Evolutionary conservation across 2,113 vertebrate species (phyloP).

Genomic region (Junco hyemalis): DNA sequence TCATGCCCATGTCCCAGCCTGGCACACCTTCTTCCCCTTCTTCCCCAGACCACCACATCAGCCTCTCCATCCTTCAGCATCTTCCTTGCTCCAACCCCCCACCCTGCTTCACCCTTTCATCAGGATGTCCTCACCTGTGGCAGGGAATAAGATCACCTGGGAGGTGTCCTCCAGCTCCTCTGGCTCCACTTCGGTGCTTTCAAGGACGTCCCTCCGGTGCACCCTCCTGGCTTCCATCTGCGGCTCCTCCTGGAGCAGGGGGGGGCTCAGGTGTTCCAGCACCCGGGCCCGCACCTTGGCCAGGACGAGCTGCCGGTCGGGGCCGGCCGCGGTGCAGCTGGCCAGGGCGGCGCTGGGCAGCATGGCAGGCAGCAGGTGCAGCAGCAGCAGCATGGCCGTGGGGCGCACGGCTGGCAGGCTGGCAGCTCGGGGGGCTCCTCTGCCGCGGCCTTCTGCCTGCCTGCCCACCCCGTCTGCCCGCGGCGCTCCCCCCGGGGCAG

Average conservation of each 20-base stretch:
- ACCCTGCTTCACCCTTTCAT: background rate
- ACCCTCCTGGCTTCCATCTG: slow-evolving; percentile 47
- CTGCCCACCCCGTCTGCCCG: background rate
- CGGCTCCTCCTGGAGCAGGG: background rate
- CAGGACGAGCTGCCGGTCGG: slow-evolving; percentile 70
- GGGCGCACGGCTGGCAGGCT: background rate
- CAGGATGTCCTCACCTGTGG: slow-evolving; percentile 76
- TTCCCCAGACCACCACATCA: background rate
- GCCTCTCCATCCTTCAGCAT: background rate
- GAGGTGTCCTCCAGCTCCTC: slow-evolving; percentile 69
- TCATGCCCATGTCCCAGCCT: background rate
- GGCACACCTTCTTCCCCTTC: background rate
- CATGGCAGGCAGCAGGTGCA: slow-evolving; percentile 64
- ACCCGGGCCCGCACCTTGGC: slow-evolving; percentile 73
- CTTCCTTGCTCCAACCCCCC: background rate
- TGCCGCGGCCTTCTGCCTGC: background rate
- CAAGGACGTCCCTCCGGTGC: slow-evolving; percentile 48
- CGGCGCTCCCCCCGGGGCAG: background rate
- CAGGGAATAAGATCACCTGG: slow-evolving; percentile 87
- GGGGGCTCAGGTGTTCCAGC: slow-evolving; percentile 71
- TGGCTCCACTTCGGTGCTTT: background rate
- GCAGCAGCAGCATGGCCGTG: slow-evolving; percentile 57
- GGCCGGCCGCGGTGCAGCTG: slow-evolving; percentile 33
- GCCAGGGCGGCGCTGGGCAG: background rate
- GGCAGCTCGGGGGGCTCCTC: background rate